Conservation (phyloP, 2,113 vertebrate species). For the Otolemur garnettii region DNA sequence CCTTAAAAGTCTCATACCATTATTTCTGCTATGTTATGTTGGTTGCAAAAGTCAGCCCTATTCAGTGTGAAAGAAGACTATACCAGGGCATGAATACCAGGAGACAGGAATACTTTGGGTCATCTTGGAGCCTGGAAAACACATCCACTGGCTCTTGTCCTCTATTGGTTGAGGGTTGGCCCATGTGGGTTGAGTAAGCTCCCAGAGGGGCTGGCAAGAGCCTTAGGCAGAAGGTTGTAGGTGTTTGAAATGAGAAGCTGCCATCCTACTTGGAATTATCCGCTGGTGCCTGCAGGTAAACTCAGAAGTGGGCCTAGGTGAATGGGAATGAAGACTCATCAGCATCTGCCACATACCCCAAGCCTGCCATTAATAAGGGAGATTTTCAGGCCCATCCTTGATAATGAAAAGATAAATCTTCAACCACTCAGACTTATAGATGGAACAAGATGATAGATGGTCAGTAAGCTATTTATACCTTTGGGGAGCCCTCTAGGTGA, state of each 20-base stretch:
- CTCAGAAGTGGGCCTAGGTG: not conserved
- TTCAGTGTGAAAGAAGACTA: not conserved
- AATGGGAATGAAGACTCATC: not conserved
- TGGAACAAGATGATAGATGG: constrained; percentile 37
- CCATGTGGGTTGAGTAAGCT: not conserved
- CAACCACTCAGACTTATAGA: constrained; percentile 52
- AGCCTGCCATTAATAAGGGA: constrained; percentile 56
- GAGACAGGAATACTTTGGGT: not conserved
- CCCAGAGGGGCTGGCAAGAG: not conserved
- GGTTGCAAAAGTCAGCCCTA: not conserved
- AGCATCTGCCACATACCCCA: constrained; percentile 32
- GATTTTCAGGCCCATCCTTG: constrained; percentile 65
- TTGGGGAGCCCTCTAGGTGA: constrained; percentile 24
- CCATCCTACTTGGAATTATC: not conserved
- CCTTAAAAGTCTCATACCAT: not conserved
- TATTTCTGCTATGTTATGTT: not conserved
- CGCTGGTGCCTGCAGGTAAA: not conserved
- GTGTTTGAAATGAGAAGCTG: not conserved
- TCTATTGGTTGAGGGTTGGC: constrained; percentile 20
- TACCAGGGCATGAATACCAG: not conserved
- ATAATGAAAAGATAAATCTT: constrained; percentile 75
- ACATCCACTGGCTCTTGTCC: not conserved
- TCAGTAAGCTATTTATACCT: constrained; percentile 50
- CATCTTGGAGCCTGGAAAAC: not conserved
- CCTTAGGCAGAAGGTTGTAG: not conserved